phyloP scores from a whole-genome alignment of 2,797 vertebrate species.

The Alcedo atthis region DNA sequence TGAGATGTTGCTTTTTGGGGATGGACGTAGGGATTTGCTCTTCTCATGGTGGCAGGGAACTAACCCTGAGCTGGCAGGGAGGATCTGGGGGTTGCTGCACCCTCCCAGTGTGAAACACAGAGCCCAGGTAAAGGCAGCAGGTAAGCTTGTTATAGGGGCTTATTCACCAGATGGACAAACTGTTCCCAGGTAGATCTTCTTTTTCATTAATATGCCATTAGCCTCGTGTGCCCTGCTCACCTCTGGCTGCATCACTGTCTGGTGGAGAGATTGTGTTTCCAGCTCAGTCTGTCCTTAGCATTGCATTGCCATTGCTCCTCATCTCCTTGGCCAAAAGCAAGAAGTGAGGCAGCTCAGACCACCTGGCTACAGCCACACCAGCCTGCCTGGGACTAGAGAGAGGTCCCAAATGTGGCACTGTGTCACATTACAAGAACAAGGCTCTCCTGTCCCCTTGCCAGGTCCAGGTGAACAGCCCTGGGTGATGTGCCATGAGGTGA shows the following conservation, averaged over 20 bases:
- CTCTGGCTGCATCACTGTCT: background rate
- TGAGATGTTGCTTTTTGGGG: background rate
- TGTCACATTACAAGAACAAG: rapidly evolving
- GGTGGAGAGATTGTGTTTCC: background rate
- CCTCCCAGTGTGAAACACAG: rapidly evolving
- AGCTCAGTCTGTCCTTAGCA: background rate
- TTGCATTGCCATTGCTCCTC: background rate
- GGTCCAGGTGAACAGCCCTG: rapidly evolving
- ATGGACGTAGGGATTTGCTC: background rate
- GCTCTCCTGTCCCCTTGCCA: background rate
- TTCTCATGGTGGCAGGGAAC: background rate
- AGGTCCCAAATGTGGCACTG: rapidly evolving
- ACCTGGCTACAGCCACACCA: background rate
- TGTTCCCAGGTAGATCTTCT: slow-evolving; percentile 38
- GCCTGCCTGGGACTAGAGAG: background rate
- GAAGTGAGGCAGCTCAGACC: rapidly evolving
- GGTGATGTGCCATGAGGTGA: background rate
- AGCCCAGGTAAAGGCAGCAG: background rate
- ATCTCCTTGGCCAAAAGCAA: background rate
- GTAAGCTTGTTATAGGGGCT: slow-evolving; percentile 37
- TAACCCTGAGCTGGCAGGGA: background rate
- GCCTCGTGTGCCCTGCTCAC: slow-evolving; percentile 6
- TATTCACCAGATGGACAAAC: slow-evolving; percentile 38
- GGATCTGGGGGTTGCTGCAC: background rate
- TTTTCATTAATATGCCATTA: slow-evolving; percentile 54